These are phyloP conservation scores for Caenorhabditis sp. DNA, from an alignment of 2,888 invertebrate species.

Conservation along the genomic window DNA sequence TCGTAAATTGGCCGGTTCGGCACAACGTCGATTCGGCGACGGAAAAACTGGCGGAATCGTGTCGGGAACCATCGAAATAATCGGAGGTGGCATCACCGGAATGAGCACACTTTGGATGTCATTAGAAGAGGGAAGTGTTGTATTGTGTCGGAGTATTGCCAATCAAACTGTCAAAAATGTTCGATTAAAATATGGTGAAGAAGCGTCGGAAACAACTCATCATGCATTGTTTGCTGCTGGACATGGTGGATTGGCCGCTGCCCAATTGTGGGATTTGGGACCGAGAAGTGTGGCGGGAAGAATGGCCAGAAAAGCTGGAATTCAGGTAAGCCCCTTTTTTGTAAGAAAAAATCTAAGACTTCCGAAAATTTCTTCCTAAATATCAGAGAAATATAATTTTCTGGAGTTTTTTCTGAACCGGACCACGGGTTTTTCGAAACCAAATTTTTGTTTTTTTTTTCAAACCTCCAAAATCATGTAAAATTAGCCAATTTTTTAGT, in stretches of 20 bases:
- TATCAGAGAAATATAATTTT: no score
- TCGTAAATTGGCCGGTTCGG: constrained; percentile 77
- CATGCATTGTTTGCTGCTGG: constrained; percentile 79
- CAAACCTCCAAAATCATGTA: no score
- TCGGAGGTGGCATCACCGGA: constrained; percentile 65
- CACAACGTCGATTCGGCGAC: constrained; percentile 72
- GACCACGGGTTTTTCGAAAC: no score
- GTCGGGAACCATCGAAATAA: constrained; percentile 53
- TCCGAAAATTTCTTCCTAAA: no score
- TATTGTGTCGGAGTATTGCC: constrained; percentile 76
- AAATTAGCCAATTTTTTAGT: no score
- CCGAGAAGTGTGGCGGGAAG: constrained; percentile 79
- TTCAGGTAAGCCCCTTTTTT: constrained; percentile 64
- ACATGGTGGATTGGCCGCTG: constrained; percentile 78
- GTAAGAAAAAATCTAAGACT: no score
- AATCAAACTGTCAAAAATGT: constrained; percentile 81
- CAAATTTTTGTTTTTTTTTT: no score
- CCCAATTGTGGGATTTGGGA: constrained; percentile 78
- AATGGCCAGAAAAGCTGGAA: constrained; percentile 77
- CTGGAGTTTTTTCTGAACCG: no score
- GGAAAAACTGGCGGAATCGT: constrained; percentile 58
- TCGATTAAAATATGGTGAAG: constrained; percentile 79
- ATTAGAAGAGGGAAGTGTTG: constrained; percentile 79
- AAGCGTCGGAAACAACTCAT: constrained; percentile 78
- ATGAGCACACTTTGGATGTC: constrained; percentile 79